phyloP scores from a whole-genome alignment of 1,140 invertebrate genomes.

The Drosophila prosaltans region DNA sequence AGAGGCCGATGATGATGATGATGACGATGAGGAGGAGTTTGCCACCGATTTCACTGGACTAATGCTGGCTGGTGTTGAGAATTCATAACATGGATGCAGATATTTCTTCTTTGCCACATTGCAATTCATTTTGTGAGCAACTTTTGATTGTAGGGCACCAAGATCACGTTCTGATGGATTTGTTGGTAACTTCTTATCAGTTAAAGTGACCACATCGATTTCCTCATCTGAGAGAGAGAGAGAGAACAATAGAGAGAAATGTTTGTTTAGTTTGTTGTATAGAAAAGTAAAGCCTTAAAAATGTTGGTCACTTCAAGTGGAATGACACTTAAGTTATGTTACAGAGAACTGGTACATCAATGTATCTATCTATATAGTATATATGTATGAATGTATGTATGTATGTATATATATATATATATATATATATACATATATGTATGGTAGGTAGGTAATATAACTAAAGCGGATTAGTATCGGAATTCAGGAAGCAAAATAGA shows the following conservation, averaged over 20 bases:
- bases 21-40: conserved; percentile 65
- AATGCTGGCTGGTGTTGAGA: conserved; percentile 77
- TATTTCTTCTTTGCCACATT: conserved; percentile 52
- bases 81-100: conserved; percentile 43
- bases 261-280: neutral
- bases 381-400: no score
- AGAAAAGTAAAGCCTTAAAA: conserved; percentile 46
- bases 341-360: no score
- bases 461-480: conserved; percentile 76
- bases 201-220: conserved; percentile 91
- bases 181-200: conserved; percentile 86
- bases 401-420: neutral
- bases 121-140: conserved; percentile 65
- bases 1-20: conserved; percentile 40
- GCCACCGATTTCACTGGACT: conserved; percentile 76
- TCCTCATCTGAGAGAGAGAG: conserved; percentile 87
- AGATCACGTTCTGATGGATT: conserved; percentile 87
- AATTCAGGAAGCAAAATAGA: conserved; percentile 80
- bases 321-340: no score
- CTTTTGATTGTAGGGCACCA: conserved; percentile 85
- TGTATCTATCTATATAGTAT: no score
- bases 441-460: conserved; percentile 1
- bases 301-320: conserved; percentile 5
- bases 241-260: neutral
- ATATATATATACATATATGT: neutral